phyloP scores from a whole-genome alignment of 2,113 vertebrate genomes.

The Meles meles region DNA sequence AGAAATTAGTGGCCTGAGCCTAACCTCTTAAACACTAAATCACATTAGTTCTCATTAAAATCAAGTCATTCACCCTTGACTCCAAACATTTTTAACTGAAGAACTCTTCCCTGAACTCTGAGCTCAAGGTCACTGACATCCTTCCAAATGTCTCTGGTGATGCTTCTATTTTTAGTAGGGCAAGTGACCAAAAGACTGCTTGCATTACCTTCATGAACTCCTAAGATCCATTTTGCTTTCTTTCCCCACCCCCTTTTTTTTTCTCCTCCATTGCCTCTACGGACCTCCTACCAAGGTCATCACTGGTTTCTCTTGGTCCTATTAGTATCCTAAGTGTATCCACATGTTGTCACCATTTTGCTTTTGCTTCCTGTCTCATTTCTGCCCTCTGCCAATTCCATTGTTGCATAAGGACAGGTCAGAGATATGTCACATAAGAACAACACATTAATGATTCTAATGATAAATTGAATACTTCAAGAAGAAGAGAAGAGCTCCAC shows the following conservation, averaged over 20 bases:
- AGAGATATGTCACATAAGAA: background rate
- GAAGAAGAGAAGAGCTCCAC: background rate
- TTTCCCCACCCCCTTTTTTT: background rate
- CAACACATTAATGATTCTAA: background rate
- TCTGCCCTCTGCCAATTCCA: background rate
- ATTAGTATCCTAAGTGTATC: background rate
- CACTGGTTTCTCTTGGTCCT: background rate
- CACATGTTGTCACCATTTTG: background rate
- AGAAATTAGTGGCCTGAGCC: background rate
- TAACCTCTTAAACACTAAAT: slow-evolving; percentile 23
- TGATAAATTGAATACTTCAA: background rate
- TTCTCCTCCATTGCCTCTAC: background rate
- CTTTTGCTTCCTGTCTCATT: background rate
- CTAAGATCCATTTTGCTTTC: background rate
- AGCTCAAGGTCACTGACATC: slow-evolving; percentile 37
- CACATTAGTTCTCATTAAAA: background rate
- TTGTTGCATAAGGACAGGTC: background rate
- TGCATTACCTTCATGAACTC: slow-evolving; percentile 2
- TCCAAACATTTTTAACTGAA: slow-evolving; percentile 52
- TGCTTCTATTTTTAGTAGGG: slow-evolving; percentile 55
- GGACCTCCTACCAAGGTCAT: background rate
- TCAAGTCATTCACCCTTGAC: slow-evolving; percentile 52
- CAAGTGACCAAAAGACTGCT: slow-evolving; percentile 9
- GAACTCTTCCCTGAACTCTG: slow-evolving; percentile 45
- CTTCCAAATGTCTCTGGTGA: slow-evolving; percentile 32